phyloP scores from a whole-genome alignment of 1,140 invertebrate genomes.

The Drosophila sechellia region DNA sequence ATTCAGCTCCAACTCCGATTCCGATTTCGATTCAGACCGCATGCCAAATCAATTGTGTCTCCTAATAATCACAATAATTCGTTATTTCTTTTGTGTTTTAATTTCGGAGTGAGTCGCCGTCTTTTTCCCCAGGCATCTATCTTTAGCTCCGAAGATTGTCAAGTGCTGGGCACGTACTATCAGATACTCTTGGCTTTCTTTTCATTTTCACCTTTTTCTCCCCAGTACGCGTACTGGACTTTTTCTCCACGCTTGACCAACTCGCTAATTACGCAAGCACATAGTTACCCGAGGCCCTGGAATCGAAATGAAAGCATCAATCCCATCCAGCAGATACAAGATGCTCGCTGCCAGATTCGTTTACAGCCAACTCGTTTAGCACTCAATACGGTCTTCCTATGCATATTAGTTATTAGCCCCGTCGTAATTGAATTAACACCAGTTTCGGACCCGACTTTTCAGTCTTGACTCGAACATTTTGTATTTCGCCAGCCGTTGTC shows the following conservation, averaged over 20 bases:
- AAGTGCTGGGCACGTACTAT: slow-evolving; percentile 59
- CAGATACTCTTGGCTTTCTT: slow-evolving; percentile 42
- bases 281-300: slow-evolving; percentile 34
- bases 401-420: slow-evolving; percentile 71
- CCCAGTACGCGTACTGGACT: background rate
- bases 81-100: slow-evolving; percentile 40
- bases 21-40: slow-evolving; percentile 45
- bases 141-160: slow-evolving; percentile 50
- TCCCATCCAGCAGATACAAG: slow-evolving; percentile 35
- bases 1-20: slow-evolving; percentile 24
- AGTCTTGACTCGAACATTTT: slow-evolving; percentile 10
- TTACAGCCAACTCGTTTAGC: slow-evolving; percentile 38
- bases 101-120: slow-evolving; percentile 19
- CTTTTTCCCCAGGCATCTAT: slow-evolving; percentile 15
- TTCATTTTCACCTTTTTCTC: slow-evolving; percentile 61
- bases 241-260: slow-evolving; percentile 15
- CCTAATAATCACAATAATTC: slow-evolving; percentile 62
- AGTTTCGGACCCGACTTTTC: slow-evolving; percentile 29
- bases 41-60: slow-evolving; percentile 76
- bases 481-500: slow-evolving; percentile 14
- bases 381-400: slow-evolving; percentile 63
- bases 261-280: slow-evolving; percentile 75
- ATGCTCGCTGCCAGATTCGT: slow-evolving; percentile 30
- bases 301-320: slow-evolving; percentile 43
- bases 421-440: slow-evolving; percentile 79